Evolutionary conservation across 2,888 invertebrate genomes (phyloP).

Genomic region (Scaptomyza flava): DNA sequence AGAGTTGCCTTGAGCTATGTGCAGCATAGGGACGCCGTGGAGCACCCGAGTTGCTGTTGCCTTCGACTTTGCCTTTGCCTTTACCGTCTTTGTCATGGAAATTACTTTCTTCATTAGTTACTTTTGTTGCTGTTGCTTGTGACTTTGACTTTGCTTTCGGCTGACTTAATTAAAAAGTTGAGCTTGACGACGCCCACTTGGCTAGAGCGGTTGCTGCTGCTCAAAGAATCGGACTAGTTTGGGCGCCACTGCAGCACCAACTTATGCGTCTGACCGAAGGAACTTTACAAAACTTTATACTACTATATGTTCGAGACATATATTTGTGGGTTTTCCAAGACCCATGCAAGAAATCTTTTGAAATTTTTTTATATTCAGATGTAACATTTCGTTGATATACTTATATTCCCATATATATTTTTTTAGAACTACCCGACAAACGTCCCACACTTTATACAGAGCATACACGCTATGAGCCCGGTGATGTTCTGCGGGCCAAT

Average conservation of each 20-base stretch:
- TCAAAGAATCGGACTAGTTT: conserved; percentile 32
- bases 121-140: conserved; percentile 59
- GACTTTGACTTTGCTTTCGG: conserved; percentile 45
- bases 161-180: conserved; percentile 81
- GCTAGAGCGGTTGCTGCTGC: conserved; percentile 29
- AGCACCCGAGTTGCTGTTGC: conserved; percentile 30
- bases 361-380: no score
- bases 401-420: not conserved
- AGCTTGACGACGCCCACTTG: conserved; percentile 14
- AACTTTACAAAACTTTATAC: not conserved
- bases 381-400: not conserved
- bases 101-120: conserved; percentile 82
- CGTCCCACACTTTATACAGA: conserved; percentile 90
- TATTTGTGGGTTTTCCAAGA: not conserved
- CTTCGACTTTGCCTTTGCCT: conserved; percentile 32
- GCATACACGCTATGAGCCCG: conserved; percentile 90
- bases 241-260: conserved; percentile 8
- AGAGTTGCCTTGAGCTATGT: conserved; percentile 48
- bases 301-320: not conserved
- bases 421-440: conserved; percentile 89
- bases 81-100: conserved; percentile 79
- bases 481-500: conserved; percentile 90
- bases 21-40: not conserved
- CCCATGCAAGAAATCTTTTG: not conserved
- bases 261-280: conserved; percentile 29